Percentiles rank a stretch among this genome's conserved stretches.
Evolutionary conservation across 2,888 invertebrate genomes (phyloP).

Genomic region (Drosophila atripex): DNA sequence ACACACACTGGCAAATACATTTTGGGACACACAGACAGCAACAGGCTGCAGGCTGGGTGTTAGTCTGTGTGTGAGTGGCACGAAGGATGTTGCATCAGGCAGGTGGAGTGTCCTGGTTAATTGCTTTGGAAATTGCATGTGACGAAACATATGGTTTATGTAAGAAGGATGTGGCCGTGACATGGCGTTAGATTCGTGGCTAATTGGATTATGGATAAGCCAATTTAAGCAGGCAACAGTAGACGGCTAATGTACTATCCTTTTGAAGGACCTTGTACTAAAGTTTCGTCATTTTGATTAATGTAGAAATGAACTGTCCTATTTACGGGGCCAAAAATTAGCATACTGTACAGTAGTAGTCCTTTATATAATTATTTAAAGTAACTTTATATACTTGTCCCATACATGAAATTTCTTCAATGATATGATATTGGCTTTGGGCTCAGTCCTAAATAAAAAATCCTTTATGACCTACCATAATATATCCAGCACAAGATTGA

Average conservation of each 20-base stretch:
- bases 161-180: conserved; percentile 46
- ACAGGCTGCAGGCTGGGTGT: conserved; percentile 50
- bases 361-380: too few relatives aligned
- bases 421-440: neutral
- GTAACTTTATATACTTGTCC: too few relatives aligned
- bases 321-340: too few relatives aligned
- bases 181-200: conserved; percentile 41
- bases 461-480: neutral
- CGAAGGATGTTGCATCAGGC: conserved; percentile 57
- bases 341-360: too few relatives aligned
- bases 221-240: conserved; percentile 53
- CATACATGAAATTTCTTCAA: neutral
- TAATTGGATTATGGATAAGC: conserved; percentile 68
- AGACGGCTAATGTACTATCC: neutral
- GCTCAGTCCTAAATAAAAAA: neutral
- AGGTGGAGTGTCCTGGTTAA: conserved; percentile 60
- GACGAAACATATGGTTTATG: conserved; percentile 50
- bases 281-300: too few relatives aligned
- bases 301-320: too few relatives aligned
- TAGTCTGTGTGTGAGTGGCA: conserved; percentile 4
- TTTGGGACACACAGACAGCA: conserved; percentile 13
- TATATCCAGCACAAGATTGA: neutral
- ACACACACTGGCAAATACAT: conserved; percentile 5
- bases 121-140: conserved; percentile 75
- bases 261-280: neutral